Evolutionary conservation across 2,113 vertebrate genomes (phyloP), one percentile per base, ranked within the genome.

Genomic region (Casuarius casuarius): DNA sequence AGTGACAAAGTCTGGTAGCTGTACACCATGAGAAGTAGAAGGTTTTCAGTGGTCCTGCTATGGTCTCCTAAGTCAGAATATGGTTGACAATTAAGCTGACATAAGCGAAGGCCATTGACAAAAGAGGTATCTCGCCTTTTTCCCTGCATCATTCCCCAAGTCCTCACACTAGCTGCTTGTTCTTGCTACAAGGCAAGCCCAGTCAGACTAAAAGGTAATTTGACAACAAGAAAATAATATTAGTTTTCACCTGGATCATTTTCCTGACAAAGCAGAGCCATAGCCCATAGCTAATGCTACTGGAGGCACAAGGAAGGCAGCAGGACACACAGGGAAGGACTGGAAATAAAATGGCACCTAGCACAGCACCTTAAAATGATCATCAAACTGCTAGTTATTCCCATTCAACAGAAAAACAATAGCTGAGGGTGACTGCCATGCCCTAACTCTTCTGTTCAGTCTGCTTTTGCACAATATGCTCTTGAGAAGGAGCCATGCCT

Each of bases 241-340:
- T 85, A 85, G 85, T 96, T 95, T 92, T 54, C 49, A 96, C 58
- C 71, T 90, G 62, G 74, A 76, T 87, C 17, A 62, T 91, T 90
- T 91, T 91, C 20, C 76, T 84, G 70, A 85, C 77, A 89, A 59
- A 79, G 17, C 25, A 82, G 56, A 91, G 28, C 21, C n/a, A 29
- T 38, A 90, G 33, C n/a, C 29, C 8, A 12, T 7, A 75, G n/a
- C 8, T 84, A 84, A 68, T 82, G n/a, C 14, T 85, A 8, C 31
- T 84, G 66, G 22, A 91, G 62, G 29, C 25, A n/a, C n/a, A 91
- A 48, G 18, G 35, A 80, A 54, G 28, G 65, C 56, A 91, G n/a
- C 22, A 84, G 75, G 62, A 82, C 10, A 49, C 22, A 44, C 18
- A 26, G 44, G 44, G 7, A 73, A 59, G 75, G 22, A 44, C 16